These are phyloP conservation scores for Dermatophagoides farinae DNA, from an alignment of 1,140 invertebrate species.

Conservation along the genomic window DNA sequence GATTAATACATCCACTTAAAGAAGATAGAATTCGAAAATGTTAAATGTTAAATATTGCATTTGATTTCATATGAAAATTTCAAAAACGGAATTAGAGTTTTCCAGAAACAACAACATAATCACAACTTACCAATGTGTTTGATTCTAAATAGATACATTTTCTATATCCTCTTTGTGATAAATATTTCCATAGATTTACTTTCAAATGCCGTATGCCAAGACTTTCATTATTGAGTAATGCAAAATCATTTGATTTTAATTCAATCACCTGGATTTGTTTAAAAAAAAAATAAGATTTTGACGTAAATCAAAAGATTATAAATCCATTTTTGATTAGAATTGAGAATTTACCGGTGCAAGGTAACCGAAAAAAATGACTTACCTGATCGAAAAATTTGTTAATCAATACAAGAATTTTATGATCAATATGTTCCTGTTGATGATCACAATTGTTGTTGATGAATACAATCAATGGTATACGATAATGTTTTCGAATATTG, in stretches of 20 bases:
- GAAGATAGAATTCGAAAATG: too few species aligned
- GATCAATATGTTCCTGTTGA: neutral
- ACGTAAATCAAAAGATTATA: too few species aligned
- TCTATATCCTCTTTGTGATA: neutral
- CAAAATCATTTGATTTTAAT: neutral
- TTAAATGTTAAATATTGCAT: too few species aligned
- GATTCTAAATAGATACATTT: conserved; percentile 12
- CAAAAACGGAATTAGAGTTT: too few species aligned
- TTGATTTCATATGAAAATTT: too few species aligned
- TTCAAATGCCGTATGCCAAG: conserved; percentile 9
- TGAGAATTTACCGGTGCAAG: too few species aligned
- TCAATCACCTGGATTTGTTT: conserved; percentile 11
- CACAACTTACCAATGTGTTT: neutral
- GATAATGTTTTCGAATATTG: neutral
- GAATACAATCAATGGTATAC: conserved; percentile 7
- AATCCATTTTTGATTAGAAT: too few species aligned
- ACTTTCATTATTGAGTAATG: conserved; percentile 6
- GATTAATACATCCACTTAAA: too few species aligned
- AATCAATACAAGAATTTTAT: neutral
- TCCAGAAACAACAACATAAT: neutral
- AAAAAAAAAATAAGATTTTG: too few species aligned
- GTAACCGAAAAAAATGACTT: neutral
- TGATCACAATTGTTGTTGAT: neutral
- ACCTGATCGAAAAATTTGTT: neutral
- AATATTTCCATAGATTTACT: conserved; percentile 11